Evolutionary conservation across 2,888 invertebrate genomes (phyloP).

Genomic region (Tribolium freemani): DNA sequence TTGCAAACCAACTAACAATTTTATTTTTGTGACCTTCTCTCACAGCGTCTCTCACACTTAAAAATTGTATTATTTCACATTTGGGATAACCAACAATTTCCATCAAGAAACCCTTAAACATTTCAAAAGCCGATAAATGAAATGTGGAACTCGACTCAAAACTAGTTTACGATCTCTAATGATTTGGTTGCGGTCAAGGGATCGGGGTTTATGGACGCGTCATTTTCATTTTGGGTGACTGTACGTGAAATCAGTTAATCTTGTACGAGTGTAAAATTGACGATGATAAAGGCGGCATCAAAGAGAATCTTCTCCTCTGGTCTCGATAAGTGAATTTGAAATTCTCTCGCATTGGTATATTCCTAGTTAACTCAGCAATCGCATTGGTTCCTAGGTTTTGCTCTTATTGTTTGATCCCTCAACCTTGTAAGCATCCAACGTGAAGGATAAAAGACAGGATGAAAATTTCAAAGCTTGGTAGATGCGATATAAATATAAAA

Average conservation of each 20-base stretch:
- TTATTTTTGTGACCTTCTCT: too few relatives aligned
- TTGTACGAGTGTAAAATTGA: constrained; percentile 27
- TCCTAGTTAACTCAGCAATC: constrained; percentile 8
- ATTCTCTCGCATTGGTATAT: not conserved
- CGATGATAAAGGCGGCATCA: constrained; percentile 27
- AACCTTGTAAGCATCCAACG: not conserved
- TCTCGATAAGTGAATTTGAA: not conserved
- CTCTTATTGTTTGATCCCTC: constrained; percentile 27
- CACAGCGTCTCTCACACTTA: too few relatives aligned
- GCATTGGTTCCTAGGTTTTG: constrained; percentile 4
- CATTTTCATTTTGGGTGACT: too few relatives aligned
- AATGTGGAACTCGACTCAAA: too few relatives aligned
- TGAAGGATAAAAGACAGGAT: not conserved
- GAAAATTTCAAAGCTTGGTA: not conserved
- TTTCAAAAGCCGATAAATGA: too few relatives aligned
- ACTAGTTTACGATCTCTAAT: too few relatives aligned
- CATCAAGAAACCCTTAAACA: too few relatives aligned
- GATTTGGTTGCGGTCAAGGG: too few relatives aligned
- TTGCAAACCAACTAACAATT: too few relatives aligned
- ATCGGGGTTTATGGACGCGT: too few relatives aligned
- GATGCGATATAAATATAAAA: not conserved
- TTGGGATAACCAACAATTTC: too few relatives aligned
- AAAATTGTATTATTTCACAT: too few relatives aligned
- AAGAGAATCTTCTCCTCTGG: constrained; percentile 5
- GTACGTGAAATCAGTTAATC: constrained; percentile 31